Base-by-base conservation (phyloP, 2,113 vertebrate genomes). In the Tetrao urogallus region DNA sequence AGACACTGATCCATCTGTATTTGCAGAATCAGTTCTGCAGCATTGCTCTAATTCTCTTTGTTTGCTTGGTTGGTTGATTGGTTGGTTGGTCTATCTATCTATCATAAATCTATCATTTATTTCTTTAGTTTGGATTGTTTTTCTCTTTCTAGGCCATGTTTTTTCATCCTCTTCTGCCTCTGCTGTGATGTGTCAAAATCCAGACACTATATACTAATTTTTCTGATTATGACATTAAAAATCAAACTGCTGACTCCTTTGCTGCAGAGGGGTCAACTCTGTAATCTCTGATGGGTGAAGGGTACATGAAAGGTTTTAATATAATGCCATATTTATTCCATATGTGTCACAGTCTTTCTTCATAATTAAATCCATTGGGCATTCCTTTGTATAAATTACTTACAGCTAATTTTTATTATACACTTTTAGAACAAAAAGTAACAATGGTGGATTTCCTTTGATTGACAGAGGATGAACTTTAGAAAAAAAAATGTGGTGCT, bases 361-460 rank as follows among this genome's bases (percentile, higher is more conserved):
- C 76, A 76, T 95, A 97, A 97, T 97, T 97, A 97, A 97, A 94
- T 94, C 93, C 66, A 6, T 50, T 48, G 85, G 72, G 92, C 82
- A 96, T 94, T 96, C 42, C 9, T 73, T 96, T 93, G 64, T 83
- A 71, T 72, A 77, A 92, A 70, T 90, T 79, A 70, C 30, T 86
- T 94, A 63, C 21, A 64, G 50, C 66, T 86, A 72, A 73, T 87
- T 95, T 95, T 91, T 90, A 80, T 73, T 84, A 63, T 50, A 36
- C 6, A 32, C 81, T 90, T 96, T 95, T 94, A n/a, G 56, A 94
- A 85, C 50, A 56, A 82, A 94, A 93, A 60, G 40, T 67, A 78
- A 13, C 60, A 73, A 64, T 69, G 25, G 9, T 72, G 95, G 61
- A 75, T 80, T 95, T 97, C 80, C 82, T 95, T 95, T 86, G 85